These are phyloP conservation scores for Synanceia verrucosa DNA, from an alignment of 2,797 vertebrate species.

Conservation along the genomic window DNA sequence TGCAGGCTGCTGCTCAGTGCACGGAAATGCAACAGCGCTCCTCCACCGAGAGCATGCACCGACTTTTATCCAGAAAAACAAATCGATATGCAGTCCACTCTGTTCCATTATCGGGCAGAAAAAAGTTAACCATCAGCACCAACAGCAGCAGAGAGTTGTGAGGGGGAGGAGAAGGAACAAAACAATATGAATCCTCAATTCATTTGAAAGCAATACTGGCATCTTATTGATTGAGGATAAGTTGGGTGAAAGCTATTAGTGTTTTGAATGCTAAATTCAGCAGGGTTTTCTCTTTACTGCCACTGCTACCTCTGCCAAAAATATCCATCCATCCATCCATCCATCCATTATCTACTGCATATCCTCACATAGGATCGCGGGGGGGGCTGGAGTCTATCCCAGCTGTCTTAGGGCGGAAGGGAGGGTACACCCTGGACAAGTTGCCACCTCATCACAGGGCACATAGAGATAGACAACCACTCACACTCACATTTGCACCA, in stretches of 20 bases:
- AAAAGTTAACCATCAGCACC: conserved; percentile 67
- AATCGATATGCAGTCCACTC: conserved; percentile 70
- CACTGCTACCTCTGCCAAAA: conserved; percentile 4
- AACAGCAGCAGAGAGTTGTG: conserved; percentile 34
- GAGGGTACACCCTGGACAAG: too few relatives aligned
- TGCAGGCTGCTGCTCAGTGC: conserved; percentile 19
- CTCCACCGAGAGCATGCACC: conserved; percentile 22
- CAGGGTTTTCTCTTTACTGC: conserved; percentile 27
- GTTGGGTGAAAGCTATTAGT: conserved; percentile 62
- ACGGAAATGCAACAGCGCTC: conserved; percentile 38
- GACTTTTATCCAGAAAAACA: conserved; percentile 70
- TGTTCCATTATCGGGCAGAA: conserved; percentile 64
- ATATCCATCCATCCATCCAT: too few relatives aligned
- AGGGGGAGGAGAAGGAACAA: conserved; percentile 47
- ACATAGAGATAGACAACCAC: too few relatives aligned
- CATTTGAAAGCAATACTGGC: conserved; percentile 55
- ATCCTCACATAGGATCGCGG: too few relatives aligned
- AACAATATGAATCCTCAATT: conserved; percentile 71
- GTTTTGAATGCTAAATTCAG: conserved; percentile 68
- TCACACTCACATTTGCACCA: too few relatives aligned
- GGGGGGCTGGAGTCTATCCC: too few relatives aligned
- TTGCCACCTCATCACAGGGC: too few relatives aligned
- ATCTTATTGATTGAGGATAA: conserved; percentile 65
- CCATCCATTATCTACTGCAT: too few relatives aligned
- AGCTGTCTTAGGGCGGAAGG: too few relatives aligned